Evolutionary conservation across 2,797 vertebrate species (phyloP).

Genomic region (Okamejei kenojei): DNA sequence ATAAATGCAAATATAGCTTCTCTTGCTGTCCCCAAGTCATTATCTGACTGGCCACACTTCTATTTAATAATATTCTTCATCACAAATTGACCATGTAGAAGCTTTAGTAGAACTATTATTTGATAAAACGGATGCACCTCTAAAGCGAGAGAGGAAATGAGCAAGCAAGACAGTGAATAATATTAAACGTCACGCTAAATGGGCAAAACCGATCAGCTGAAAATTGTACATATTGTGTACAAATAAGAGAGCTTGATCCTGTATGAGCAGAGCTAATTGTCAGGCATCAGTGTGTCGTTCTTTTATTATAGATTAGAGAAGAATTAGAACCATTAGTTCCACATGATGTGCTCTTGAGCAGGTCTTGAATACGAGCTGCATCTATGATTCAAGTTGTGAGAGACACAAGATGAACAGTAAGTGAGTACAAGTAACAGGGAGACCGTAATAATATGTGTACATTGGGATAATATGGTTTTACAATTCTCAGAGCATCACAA

Average conservation of each 20-base stretch:
- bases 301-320: constrained; percentile 33
- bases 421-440: background rate
- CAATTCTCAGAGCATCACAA: background rate
- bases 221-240: constrained; percentile 35
- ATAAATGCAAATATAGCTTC: background rate
- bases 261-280: constrained; percentile 29
- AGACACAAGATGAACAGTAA: background rate
- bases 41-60: background rate
- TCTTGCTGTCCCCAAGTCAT: background rate
- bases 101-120: constrained; percentile 18
- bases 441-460: background rate
- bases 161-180: constrained; percentile 25
- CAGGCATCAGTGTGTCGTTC: constrained; percentile 20
- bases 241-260: constrained; percentile 32
- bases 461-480: background rate
- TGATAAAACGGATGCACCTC: constrained; percentile 3
- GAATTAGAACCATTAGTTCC: constrained; percentile 33
- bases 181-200: constrained; percentile 27
- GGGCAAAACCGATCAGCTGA: constrained; percentile 29
- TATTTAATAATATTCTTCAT: constrained; percentile 23
- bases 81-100: constrained; percentile 31
- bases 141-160: constrained; percentile 9
- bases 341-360: constrained; percentile 21
- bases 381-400: background rate
- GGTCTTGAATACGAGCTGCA: background rate